A percentile compares a stretch with the other conserved stretches of the same genome.
These are phyloP conservation scores for Drosophila rubida DNA, from an alignment of 2,888 invertebrate species.

Conservation along the genomic window DNA sequence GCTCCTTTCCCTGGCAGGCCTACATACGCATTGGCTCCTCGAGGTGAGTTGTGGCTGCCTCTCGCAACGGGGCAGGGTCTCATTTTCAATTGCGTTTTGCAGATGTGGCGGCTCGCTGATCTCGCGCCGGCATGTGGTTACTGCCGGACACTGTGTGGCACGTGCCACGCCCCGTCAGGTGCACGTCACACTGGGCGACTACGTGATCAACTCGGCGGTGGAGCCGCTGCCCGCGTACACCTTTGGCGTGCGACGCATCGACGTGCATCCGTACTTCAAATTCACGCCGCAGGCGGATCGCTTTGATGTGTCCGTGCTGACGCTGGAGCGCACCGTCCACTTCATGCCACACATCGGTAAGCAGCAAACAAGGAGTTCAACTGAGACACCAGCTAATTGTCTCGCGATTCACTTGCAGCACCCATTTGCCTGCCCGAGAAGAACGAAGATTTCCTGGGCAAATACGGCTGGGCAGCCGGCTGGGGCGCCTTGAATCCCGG, in stretches of 20 bases:
- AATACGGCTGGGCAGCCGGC: slow-evolving; percentile 96
- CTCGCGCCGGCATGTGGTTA: slow-evolving; percentile 95
- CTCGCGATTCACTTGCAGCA: slow-evolving; percentile 85
- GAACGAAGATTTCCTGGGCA: slow-evolving; percentile 94
- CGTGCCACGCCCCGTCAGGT: slow-evolving; percentile 95
- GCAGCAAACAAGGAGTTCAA: no score
- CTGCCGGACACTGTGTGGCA: slow-evolving; percentile 97
- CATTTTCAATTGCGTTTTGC: slow-evolving; percentile 60
- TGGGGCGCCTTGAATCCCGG: slow-evolving; percentile 96
- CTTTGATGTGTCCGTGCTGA: slow-evolving; percentile 95
- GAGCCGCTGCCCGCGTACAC: slow-evolving; percentile 96
- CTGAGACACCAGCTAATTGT: no score
- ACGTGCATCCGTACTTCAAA: slow-evolving; percentile 96
- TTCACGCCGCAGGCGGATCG: slow-evolving; percentile 97
- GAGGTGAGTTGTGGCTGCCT: slow-evolving; percentile 86
- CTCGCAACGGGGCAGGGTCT: neutral
- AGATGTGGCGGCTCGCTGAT: slow-evolving; percentile 97
- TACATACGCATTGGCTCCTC: slow-evolving; percentile 97
- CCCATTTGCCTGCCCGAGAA: slow-evolving; percentile 96
- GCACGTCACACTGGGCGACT: slow-evolving; percentile 94
- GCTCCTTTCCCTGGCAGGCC: slow-evolving; percentile 97
- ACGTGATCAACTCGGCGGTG: slow-evolving; percentile 96
- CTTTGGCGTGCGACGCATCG: slow-evolving; percentile 95
- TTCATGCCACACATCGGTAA: slow-evolving; percentile 93
- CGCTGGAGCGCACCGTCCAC: slow-evolving; percentile 94